Conservation (phyloP, 2,888 invertebrate species). For the Macaria notata region DNA sequence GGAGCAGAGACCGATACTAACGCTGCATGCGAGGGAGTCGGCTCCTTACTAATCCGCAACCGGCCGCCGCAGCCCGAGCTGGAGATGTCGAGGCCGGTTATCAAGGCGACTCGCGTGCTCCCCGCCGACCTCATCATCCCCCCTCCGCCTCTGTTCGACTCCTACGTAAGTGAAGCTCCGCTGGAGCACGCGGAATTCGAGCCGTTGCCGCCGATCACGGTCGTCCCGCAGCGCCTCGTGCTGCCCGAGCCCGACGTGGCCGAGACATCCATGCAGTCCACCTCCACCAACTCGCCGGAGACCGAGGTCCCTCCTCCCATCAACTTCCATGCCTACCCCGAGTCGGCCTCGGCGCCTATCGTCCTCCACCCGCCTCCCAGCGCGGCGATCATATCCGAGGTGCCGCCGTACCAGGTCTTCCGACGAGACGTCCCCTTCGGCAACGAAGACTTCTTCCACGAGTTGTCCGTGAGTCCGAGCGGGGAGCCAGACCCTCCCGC, state of each 20-base stretch:
- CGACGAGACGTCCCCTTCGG: slow-evolving; percentile 52
- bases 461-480: slow-evolving; percentile 64
- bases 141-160: slow-evolving; percentile 76
- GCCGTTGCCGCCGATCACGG: slow-evolving; percentile 61
- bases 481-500: slow-evolving; percentile 64
- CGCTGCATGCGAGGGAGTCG: slow-evolving; percentile 72
- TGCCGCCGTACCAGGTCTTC: slow-evolving; percentile 65
- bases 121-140: slow-evolving; percentile 76
- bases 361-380: slow-evolving; percentile 40
- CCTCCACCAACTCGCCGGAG: slow-evolving; percentile 68
- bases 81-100: slow-evolving; percentile 57
- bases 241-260: slow-evolving; percentile 67
- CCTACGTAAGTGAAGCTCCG: slow-evolving; percentile 66
- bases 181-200: slow-evolving; percentile 51
- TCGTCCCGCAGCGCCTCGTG: slow-evolving; percentile 67
- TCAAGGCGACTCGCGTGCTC: slow-evolving; percentile 58
- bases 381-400: slow-evolving; percentile 60
- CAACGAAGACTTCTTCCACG: slow-evolving; percentile 55
- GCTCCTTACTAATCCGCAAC: slow-evolving; percentile 71
- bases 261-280: slow-evolving; percentile 75
- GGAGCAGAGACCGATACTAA: slow-evolving; percentile 60
- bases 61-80: slow-evolving; percentile 54
- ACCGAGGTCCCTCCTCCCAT: slow-evolving; percentile 71
- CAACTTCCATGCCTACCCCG: slow-evolving; percentile 72
- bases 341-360: slow-evolving; percentile 38